Evolutionary conservation across 2,797 vertebrate species (phyloP).

Genomic region (Micromesistius poutassou): DNA sequence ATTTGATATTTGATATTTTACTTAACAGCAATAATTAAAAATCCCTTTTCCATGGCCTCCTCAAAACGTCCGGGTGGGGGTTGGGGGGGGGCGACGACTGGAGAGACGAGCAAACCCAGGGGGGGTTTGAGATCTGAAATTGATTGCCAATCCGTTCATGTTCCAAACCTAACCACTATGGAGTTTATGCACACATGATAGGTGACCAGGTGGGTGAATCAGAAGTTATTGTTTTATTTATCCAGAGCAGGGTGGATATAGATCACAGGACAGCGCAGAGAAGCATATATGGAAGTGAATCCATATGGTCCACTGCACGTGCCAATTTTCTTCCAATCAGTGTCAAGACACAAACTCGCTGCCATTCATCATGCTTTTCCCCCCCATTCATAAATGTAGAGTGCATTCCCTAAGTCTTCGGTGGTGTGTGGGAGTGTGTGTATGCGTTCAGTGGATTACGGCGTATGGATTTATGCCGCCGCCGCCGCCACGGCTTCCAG

Average conservation of each 20-base stretch:
- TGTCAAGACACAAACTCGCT: background rate
- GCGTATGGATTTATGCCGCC: background rate
- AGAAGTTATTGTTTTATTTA: background rate
- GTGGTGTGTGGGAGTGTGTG: background rate
- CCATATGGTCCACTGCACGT: background rate
- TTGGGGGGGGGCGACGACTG: background rate
- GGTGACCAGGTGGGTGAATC: background rate
- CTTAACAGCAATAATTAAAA: no score
- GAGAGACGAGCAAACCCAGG: background rate
- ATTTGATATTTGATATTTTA: no score
- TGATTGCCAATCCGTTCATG: background rate
- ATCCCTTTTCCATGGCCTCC: no score
- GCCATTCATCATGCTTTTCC: background rate
- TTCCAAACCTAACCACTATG: background rate
- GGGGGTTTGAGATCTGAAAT: background rate
- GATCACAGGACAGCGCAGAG: no score
- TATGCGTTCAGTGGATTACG: background rate
- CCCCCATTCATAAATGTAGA: background rate
- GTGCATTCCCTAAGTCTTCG: background rate
- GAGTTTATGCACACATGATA: background rate
- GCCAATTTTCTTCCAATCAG: background rate
- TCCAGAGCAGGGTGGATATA: background rate
- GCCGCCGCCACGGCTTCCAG: background rate
- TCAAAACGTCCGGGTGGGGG: no score
- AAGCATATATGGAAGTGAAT: background rate